Evolutionary conservation across 1,140 invertebrate genomes (phyloP).

Genomic region (Rhyacophila brunnea): DNA sequence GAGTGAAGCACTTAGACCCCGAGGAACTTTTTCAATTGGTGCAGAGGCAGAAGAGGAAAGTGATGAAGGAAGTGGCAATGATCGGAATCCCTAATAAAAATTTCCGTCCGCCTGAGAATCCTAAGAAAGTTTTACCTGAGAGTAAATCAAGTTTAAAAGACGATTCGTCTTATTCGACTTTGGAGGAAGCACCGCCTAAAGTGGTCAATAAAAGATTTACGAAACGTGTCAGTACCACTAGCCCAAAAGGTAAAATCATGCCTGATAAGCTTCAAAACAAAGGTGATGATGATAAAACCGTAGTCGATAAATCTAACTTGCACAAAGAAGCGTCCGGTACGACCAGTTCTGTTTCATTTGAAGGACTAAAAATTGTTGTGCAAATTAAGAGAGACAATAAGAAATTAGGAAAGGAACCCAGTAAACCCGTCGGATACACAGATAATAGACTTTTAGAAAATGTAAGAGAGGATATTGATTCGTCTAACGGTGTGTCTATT

Average conservation of each 20-base stretch:
- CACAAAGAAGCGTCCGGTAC: background rate
- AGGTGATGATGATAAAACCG: background rate
- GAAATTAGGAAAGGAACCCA: conserved; percentile 10
- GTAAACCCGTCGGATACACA: too few relatives aligned
- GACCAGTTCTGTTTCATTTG: conserved; percentile 22
- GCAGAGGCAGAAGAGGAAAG: conserved; percentile 10
- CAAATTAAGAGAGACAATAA: conserved; percentile 21
- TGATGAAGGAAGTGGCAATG: conserved; percentile 10
- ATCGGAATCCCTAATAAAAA: background rate
- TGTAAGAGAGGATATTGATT: conserved; percentile 7
- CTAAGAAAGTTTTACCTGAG: background rate
- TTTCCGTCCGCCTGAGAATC: background rate
- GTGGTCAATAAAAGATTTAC: conserved; percentile 4
- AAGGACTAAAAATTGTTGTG: conserved; percentile 25
- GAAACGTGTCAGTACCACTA: background rate
- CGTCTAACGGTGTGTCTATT: conserved; percentile 23
- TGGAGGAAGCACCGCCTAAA: background rate
- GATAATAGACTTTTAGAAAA: too few relatives aligned
- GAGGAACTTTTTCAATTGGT: conserved; percentile 12
- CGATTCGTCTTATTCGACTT: background rate
- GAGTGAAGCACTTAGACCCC: background rate
- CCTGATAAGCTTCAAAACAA: background rate
- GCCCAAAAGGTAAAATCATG: background rate
- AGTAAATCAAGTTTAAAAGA: background rate
- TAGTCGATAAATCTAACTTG: background rate